Percentiles rank a stretch among this genome's conserved stretches.
Evolutionary conservation across 2,113 vertebrate genomes (phyloP).

Genomic region (Shinisaurus crocodilurus): DNA sequence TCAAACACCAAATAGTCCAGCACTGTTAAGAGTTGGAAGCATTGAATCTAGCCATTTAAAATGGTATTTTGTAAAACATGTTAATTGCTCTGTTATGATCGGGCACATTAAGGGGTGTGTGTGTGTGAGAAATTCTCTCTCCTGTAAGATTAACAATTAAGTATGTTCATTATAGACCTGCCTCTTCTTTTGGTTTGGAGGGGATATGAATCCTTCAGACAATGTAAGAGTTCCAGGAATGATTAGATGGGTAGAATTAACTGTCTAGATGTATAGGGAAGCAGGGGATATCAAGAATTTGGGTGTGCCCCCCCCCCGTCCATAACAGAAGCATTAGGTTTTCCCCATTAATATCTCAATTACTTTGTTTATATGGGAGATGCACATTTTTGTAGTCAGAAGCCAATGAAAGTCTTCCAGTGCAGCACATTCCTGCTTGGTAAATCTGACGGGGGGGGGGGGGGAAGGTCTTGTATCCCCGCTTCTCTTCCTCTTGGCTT

Average conservation of each 20-base stretch:
- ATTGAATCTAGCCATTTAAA: conserved; percentile 52
- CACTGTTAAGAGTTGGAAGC: conserved; percentile 18
- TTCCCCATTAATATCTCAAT: neutral
- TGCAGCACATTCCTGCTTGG: neutral
- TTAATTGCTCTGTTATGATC: conserved; percentile 39
- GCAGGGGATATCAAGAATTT: neutral
- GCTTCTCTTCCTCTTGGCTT: conserved; percentile 14
- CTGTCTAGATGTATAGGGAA: neutral
- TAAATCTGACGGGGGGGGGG: neutral
- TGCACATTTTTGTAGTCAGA: neutral
- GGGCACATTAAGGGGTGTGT: neutral
- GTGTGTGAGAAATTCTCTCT: neutral
- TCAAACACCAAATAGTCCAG: conserved; percentile 63
- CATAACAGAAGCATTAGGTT: neutral
- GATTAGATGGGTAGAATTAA: neutral
- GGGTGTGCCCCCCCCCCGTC: neutral
- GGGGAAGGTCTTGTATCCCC: conserved; percentile 5
- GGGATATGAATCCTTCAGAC: conserved; percentile 34
- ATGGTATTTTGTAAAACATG: conserved; percentile 36
- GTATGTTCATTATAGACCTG: neutral
- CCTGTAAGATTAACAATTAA: conserved; percentile 24
- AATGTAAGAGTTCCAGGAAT: conserved; percentile 18
- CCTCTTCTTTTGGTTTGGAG: conserved; percentile 16
- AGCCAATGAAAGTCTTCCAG: neutral
- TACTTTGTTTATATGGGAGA: neutral